phyloP scores from a whole-genome alignment of 2,888 invertebrate genomes.

The Octonoba sinensis region DNA sequence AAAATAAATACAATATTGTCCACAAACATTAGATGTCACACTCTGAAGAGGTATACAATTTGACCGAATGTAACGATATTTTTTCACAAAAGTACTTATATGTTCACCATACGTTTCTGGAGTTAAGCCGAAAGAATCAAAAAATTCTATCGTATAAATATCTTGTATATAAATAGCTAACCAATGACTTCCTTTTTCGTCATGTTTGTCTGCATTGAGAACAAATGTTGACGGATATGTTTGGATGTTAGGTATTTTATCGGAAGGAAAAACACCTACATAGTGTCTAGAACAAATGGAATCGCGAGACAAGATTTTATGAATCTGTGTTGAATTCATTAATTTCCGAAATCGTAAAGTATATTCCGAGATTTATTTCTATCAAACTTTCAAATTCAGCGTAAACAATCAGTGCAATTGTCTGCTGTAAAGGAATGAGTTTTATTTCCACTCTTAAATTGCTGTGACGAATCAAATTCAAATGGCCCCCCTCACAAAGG shows the following conservation, averaged over 20 bases:
- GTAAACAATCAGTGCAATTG: not conserved
- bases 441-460: constrained; percentile 6
- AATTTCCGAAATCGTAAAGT: constrained; percentile 23
- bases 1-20: constrained; percentile 28
- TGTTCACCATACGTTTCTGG: constrained; percentile 18
- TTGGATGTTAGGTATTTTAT: constrained; percentile 13
- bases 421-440: not conserved
- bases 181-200: constrained; percentile 37
- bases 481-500: not conserved
- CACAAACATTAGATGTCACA: constrained; percentile 27
- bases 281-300: constrained; percentile 1
- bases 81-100: not conserved
- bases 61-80: not conserved
- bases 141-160: constrained; percentile 20
- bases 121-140: constrained; percentile 39
- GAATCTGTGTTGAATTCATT: constrained; percentile 34
- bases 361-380: constrained; percentile 13
- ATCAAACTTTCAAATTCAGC: constrained; percentile 13
- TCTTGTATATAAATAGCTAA: constrained; percentile 27
- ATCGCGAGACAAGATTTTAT: constrained; percentile 12
- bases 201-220: constrained; percentile 29
- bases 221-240: constrained; percentile 17
- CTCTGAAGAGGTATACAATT: constrained; percentile 2
- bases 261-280: constrained; percentile 20
- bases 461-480: constrained; percentile 9